Evolutionary conservation across 2,888 invertebrate species (phyloP), one percentile per base, ranked within the genome.

Genomic region (Lepidochitona cinerea): DNA sequence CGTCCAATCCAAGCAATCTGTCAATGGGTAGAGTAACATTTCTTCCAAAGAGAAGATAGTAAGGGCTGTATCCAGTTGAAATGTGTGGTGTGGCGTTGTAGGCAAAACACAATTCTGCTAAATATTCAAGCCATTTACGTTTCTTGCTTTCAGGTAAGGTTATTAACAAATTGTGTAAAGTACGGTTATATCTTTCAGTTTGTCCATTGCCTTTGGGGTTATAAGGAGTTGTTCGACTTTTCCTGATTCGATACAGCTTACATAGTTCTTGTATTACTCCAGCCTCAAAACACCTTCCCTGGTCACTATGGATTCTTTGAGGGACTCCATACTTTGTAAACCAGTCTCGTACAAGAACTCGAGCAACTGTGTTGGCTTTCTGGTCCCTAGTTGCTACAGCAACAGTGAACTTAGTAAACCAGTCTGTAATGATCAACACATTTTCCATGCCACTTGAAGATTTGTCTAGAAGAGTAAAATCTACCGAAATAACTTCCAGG

Each of bases 241-340:
- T 70, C 26, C 9, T 36, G 14, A 76, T 69, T 14, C 69, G 68
- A 37, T 71, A 76, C 26, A 76, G 65, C 26, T 49, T 68, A 37
- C 71, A 76, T 29, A 74, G 68, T n/a, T 74, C n/a, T n/a, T n/a
- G n/a, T n/a, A n/a, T n/a, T n/a, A n/a, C n/a, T n/a, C 37, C 36
- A 9, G 35, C 29, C 54, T 67, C 67, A 32, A 76, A 76, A 29
- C 35, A 37, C 7, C 74, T 70, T 32, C 75, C 75, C 41, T 75
- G 75, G 26, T 75, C 70, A 23, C 54, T 67, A 35, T 75, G 75
- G 49, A 75, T 23, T 6, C 75, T 3, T 41, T 59, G 0, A 14
- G 75, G 75, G 9, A 75, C 59, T 14, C 76, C 76, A 54, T 75
- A 76, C 12, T 29, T 12, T 12, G 59, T 18, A 69, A 76, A 76